Percentiles rank a stretch among this genome's conserved stretches.
Evolutionary conservation across 1,140 invertebrate species (phyloP).

Genomic region (Lordiphosa stackelbergi): DNA sequence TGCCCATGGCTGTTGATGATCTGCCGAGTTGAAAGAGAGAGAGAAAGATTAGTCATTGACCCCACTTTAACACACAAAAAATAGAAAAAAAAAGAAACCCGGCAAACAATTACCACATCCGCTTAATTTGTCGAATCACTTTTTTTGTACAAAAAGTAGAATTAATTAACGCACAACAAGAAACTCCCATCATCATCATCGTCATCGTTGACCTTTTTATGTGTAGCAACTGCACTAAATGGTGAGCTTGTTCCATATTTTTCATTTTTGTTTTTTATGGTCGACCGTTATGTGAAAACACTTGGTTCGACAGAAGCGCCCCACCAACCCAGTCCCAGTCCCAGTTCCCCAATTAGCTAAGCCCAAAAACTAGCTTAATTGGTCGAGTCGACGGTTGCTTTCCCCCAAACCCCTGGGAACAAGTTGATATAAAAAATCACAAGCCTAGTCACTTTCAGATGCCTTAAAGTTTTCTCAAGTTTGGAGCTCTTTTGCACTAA

Average conservation of each 20-base stretch:
- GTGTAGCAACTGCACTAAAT: constrained; percentile 21
- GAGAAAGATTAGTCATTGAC: constrained; percentile 8
- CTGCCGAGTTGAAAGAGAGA: constrained; percentile 11
- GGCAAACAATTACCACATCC: constrained; percentile 62
- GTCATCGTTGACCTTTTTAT: constrained; percentile 9
- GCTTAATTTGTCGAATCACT: constrained; percentile 57
- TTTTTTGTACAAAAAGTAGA: constrained; percentile 18
- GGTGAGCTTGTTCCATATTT: constrained; percentile 28
- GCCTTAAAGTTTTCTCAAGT: too few relatives aligned
- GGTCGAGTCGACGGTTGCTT: constrained; percentile 4
- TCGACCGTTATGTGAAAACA: constrained; percentile 20
- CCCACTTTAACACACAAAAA: constrained; percentile 4
- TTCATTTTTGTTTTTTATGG: constrained; percentile 1
- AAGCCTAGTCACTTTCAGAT: too few relatives aligned
- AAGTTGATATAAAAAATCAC: too few relatives aligned
- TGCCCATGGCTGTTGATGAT: not conserved
- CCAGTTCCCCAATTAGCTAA: constrained; percentile 42
- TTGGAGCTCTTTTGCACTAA: too few relatives aligned
- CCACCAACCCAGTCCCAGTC: too few relatives aligned
- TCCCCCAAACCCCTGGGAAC: constrained; percentile 18
- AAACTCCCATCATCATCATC: constrained; percentile 1
- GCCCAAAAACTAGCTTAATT: constrained; percentile 46
- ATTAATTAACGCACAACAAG: constrained; percentile 43
- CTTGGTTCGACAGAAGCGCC: constrained; percentile 12
- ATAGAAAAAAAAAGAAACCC: constrained; percentile 15